Percentiles rank a stretch among this genome's conserved stretches.
Conservation (phyloP, 1,140 invertebrate genomes). For the Leptonema lineaticorne region DNA sequence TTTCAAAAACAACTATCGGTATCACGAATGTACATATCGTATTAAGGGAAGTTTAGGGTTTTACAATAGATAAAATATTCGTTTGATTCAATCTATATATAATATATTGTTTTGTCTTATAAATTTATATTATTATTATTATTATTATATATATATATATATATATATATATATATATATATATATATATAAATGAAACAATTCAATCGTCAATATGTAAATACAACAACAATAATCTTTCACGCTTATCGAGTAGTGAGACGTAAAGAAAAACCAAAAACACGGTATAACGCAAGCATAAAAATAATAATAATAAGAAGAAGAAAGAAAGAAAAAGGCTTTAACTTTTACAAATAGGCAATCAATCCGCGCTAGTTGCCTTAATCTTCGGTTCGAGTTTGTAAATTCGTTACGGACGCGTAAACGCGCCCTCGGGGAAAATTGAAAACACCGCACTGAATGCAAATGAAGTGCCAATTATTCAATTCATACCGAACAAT, state of each 20-base stretch:
- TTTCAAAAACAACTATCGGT: too few species aligned
- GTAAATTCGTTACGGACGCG: constrained; percentile 23
- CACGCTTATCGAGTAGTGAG: neutral
- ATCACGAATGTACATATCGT: too few species aligned
- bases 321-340: neutral
- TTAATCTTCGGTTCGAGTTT: constrained; percentile 22
- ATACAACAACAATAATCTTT: neutral
- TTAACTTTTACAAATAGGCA: neutral
- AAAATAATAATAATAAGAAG: neutral
- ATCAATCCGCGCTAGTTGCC: constrained; percentile 1
- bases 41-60: too few species aligned
- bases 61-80: too few species aligned
- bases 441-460: constrained; percentile 33
- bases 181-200: neutral
- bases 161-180: neutral
- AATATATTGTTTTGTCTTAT: too few species aligned
- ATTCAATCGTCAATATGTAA: neutral
- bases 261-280: neutral
- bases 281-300: neutral
- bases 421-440: constrained; percentile 24
- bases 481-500: constrained; percentile 26
- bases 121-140: too few species aligned
- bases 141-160: too few species aligned
- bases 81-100: too few species aligned
- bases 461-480: constrained; percentile 30